Base-by-base conservation (phyloP, 2,113 vertebrate genomes). In the Cricetomys ansorgei region DNA sequence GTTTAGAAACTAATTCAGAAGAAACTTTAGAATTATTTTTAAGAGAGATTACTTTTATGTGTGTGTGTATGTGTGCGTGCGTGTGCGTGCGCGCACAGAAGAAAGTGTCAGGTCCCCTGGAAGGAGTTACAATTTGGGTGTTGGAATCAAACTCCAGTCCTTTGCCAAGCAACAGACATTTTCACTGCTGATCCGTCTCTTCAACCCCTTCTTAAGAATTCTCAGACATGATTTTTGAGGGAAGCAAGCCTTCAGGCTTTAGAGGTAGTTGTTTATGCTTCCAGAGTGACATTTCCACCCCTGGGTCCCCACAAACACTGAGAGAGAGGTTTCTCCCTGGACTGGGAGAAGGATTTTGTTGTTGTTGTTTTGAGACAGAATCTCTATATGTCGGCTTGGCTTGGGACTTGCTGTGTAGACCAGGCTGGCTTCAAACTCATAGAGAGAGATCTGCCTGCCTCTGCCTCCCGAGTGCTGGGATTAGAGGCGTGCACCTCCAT, bases 1-100 rank as follows among this genome's bases (percentile, higher is more conserved):
- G 16, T 96, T 76, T 79, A 40, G 85, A 96, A 95, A 88, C 29
- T 31, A 67, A 55, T 62, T 57, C 21, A 73, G 57, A 45, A 57
- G 65, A 40, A 21, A 64, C 27, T 31, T 90, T 92, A 53, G 70
- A 94, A 67, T 84, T 89, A 45, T 90, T 53, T 15, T 95, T 95
- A 29, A 85, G 17, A 85, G 43, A 25, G 13, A 67, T 23, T 59
- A 59, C 21, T n/a, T n/a, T n/a, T n/a, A n/a, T n/a, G n/a, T n/a
- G n/a, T n/a, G n/a, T n/a, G n/a, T n/a, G n/a, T n/a, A 19, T 59
- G 57, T 59, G 21, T 59, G 21, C 21, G 57, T 17, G 57, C 21
- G 57, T 59, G 13, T 59, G 57, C 55, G 8, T 15, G 15, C 15
- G 55, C 15, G 55, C 15, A 15, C 43, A 67, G 62, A 86, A 37